Conservation (phyloP, 2,888 invertebrate species). For the Pemphredon lugubris region DNA sequence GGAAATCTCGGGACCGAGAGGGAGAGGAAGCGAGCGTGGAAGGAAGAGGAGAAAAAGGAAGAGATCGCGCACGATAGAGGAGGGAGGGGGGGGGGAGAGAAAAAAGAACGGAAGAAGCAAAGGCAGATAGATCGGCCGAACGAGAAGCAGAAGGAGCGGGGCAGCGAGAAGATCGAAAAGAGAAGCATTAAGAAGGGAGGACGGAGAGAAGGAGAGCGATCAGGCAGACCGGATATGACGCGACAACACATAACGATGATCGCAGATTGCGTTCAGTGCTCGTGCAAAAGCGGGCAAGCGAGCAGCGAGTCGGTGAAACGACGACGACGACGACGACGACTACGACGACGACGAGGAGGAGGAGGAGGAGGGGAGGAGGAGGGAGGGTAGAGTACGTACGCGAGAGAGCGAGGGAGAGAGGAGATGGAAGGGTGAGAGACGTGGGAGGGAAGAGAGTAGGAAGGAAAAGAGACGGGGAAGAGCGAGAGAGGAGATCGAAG, state of each 20-base stretch:
- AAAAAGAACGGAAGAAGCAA: constrained; percentile 4
- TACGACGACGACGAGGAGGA: constrained; percentile 1
- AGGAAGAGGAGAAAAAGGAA: not conserved
- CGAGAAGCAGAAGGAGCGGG: constrained; percentile 8
- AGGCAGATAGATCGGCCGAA: constrained; percentile 1
- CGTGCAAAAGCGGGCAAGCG: constrained; percentile 54
- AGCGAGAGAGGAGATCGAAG: constrained; percentile 59
- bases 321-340: constrained; percentile 36
- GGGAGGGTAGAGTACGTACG: not conserved
- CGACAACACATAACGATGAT: constrained; percentile 75
- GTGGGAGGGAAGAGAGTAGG: constrained; percentile 63
- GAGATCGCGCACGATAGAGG: no score
- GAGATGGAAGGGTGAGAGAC: not conserved
- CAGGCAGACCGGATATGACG: constrained; percentile 71
- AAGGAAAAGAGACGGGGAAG: constrained; percentile 27
- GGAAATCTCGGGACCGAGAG: no score
- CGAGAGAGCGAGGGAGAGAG: constrained; percentile 6
- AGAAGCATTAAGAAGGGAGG: constrained; percentile 13
- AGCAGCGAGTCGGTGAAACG: constrained; percentile 48
- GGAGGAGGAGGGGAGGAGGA: constrained; percentile 12
- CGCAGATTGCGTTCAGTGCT: constrained; percentile 70
- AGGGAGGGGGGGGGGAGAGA: constrained; percentile 5
- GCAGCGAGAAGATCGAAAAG: constrained; percentile 21
- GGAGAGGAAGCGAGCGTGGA: no score
- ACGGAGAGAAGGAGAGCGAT: constrained; percentile 35